Evolutionary conservation across 2,888 invertebrate species (phyloP).

Genomic region (Lochmaea crataegi): DNA sequence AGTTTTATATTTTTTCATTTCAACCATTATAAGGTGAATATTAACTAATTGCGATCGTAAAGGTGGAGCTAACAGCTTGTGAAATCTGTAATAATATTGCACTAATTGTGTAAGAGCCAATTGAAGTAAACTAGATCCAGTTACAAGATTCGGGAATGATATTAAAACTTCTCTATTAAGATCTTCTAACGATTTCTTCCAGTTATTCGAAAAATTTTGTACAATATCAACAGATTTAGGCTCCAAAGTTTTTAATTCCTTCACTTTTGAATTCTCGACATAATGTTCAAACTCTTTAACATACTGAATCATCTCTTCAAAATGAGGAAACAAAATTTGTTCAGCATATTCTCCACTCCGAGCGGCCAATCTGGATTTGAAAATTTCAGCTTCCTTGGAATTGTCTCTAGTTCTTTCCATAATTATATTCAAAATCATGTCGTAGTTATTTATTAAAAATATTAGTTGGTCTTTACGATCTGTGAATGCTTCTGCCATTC

Average conservation of each 20-base stretch:
- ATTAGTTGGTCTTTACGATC: slow-evolving; percentile 95
- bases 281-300: slow-evolving; percentile 94
- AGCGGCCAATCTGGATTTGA: slow-evolving; percentile 88
- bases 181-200: slow-evolving; percentile 96
- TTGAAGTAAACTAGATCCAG: slow-evolving; percentile 94
- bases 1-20: slow-evolving; percentile 99
- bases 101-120: slow-evolving; percentile 94
- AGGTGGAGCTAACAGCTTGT: slow-evolving; percentile 89
- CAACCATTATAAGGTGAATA: slow-evolving; percentile 98
- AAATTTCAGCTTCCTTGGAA: slow-evolving; percentile 95
- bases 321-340: slow-evolving; percentile 94
- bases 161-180: slow-evolving; percentile 94
- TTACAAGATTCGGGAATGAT: slow-evolving; percentile 96
- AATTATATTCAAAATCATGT: slow-evolving; percentile 88
- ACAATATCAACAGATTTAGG: slow-evolving; percentile 87
- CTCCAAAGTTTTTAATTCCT: slow-evolving; percentile 80
- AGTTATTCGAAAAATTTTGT: slow-evolving; percentile 89
- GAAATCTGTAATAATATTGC: slow-evolving; percentile 97
- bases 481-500: slow-evolving; percentile 95
- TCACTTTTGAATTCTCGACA: slow-evolving; percentile 80
- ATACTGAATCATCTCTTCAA: slow-evolving; percentile 95
- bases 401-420: slow-evolving; percentile 94
- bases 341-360: slow-evolving; percentile 96
- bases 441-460: slow-evolving; percentile 99
- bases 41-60: slow-evolving; percentile 92